phyloP scores from a whole-genome alignment of 2,888 invertebrate genomes.

The Hyalella azteca region DNA sequence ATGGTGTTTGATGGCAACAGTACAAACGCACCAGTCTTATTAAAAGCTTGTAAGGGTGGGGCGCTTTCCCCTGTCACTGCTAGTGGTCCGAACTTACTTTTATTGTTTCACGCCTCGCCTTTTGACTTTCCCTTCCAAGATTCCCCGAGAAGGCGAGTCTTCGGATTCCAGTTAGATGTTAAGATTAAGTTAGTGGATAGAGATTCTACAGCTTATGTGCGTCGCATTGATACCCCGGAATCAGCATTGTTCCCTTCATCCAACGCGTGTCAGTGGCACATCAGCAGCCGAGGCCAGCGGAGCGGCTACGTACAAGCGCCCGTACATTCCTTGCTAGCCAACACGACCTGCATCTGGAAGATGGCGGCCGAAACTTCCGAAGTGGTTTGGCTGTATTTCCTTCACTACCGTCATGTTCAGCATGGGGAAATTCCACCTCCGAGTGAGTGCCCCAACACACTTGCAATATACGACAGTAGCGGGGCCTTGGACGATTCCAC shows the following conservation, averaged over 20 bases:
- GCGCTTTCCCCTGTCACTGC: slow-evolving; percentile 69
- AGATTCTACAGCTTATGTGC: slow-evolving; percentile 55
- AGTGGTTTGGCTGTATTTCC: slow-evolving; percentile 82
- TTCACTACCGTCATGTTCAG: slow-evolving; percentile 70
- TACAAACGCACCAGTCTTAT: slow-evolving; percentile 72
- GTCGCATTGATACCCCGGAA: slow-evolving; percentile 30
- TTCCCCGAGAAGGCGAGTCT: slow-evolving; percentile 51
- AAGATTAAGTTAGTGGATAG: slow-evolving; percentile 53
- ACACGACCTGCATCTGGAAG: slow-evolving; percentile 81
- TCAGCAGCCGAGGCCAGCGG: slow-evolving; percentile 76
- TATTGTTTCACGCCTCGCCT: slow-evolving; percentile 54
- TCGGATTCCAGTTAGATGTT: slow-evolving; percentile 55
- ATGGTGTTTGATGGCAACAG: slow-evolving; percentile 77
- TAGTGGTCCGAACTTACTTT: slow-evolving; percentile 53
- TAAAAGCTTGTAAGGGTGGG: slow-evolving; percentile 81
- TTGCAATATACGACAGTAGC: slow-evolving; percentile 50
- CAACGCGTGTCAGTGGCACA: slow-evolving; percentile 73
- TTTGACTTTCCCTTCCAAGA: slow-evolving; percentile 58
- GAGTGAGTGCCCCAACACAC: slow-evolving; percentile 51
- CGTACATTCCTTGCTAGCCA: slow-evolving; percentile 78
- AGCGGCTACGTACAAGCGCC: slow-evolving; percentile 78
- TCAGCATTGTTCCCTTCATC: slow-evolving; percentile 41
- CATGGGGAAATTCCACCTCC: slow-evolving; percentile 55
- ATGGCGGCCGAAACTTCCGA: slow-evolving; percentile 67
- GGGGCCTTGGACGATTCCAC: not conserved